Evolutionary conservation across 2,888 invertebrate genomes (phyloP).

Genomic region (Scaptomyza caliginosa): DNA sequence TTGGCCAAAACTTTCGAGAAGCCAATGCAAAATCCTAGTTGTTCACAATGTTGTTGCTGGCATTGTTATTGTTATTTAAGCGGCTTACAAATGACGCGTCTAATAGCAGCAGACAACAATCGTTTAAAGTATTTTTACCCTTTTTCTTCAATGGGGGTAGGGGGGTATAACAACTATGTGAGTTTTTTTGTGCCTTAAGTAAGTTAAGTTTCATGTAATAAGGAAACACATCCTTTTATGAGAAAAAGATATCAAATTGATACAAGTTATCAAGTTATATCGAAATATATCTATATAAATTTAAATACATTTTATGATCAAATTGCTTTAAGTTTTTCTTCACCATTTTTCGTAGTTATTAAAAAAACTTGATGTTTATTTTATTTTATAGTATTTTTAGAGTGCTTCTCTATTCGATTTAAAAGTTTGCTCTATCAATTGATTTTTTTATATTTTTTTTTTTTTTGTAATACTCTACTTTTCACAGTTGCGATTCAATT

Average conservation of each 20-base stretch:
- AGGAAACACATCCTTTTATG: no score
- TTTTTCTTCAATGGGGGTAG: not conserved
- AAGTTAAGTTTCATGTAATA: no score
- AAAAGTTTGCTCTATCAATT: no score
- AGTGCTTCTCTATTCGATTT: not conserved
- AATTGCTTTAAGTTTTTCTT: no score
- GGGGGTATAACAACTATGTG: not conserved
- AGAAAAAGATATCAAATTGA: no score
- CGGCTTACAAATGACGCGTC: slow-evolving; percentile 50
- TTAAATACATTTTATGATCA: not conserved
- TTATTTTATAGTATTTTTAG: no score
- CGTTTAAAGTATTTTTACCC: not conserved
- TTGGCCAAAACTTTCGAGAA: slow-evolving; percentile 16
- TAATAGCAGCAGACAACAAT: slow-evolving; percentile 34
- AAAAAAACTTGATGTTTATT: no score
- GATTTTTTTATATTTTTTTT: no score
- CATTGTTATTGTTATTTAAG: slow-evolving; percentile 25
- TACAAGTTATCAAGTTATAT: no score
- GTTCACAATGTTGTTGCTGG: slow-evolving; percentile 1
- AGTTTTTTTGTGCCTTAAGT: no score
- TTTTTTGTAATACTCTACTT: slow-evolving; percentile 15
- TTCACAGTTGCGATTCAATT: slow-evolving; percentile 73
- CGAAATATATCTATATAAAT: not conserved
- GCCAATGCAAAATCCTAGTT: slow-evolving; percentile 3
- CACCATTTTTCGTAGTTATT: no score